A percentile compares a stretch with the other conserved stretches of the same genome.
Evolutionary conservation across 2,888 invertebrate species (phyloP).

Genomic region (Stenodema calcarata): DNA sequence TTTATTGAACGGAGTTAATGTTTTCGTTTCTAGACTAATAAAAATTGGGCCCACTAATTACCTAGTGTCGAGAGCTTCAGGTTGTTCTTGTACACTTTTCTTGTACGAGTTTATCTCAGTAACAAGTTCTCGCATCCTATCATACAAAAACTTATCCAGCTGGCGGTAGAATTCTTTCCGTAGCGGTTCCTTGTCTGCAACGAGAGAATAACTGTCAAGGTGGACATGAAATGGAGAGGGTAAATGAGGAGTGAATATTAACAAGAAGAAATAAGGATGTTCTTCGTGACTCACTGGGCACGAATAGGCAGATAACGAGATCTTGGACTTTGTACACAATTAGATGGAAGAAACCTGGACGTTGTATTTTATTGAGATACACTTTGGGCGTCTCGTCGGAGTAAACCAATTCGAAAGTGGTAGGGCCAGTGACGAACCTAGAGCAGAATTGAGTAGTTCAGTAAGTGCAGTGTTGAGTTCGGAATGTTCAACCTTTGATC

Average conservation of each 20-base stretch:
- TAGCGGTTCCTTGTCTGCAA: constrained; percentile 67
- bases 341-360: constrained; percentile 73
- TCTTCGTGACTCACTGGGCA: constrained; percentile 70
- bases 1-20: too few relatives aligned
- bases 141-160: constrained; percentile 78
- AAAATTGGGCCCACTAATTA: neutral
- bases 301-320: constrained; percentile 84
- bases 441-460: constrained; percentile 18
- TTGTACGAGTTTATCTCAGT: constrained; percentile 20
- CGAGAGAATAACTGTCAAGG: constrained; percentile 57
- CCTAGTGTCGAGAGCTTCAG: constrained; percentile 30
- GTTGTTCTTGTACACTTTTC: neutral
- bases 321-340: constrained; percentile 85
- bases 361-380: constrained; percentile 68
- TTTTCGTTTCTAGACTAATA: too few relatives aligned
- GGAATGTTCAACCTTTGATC: too few relatives aligned
- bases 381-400: constrained; percentile 74
- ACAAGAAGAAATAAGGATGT: neutral
- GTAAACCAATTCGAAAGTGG: constrained; percentile 63
- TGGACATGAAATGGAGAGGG: constrained; percentile 24
- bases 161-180: constrained; percentile 76
- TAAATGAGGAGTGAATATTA: neutral
- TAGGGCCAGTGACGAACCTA: constrained; percentile 74
- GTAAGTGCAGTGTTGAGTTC: too few relatives aligned
- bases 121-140: constrained; percentile 65